Percentiles rank a stretch among this genome's conserved stretches.
Conservation (phyloP, 2,888 invertebrate species). For the Ommatoiulus sabulosus region DNA sequence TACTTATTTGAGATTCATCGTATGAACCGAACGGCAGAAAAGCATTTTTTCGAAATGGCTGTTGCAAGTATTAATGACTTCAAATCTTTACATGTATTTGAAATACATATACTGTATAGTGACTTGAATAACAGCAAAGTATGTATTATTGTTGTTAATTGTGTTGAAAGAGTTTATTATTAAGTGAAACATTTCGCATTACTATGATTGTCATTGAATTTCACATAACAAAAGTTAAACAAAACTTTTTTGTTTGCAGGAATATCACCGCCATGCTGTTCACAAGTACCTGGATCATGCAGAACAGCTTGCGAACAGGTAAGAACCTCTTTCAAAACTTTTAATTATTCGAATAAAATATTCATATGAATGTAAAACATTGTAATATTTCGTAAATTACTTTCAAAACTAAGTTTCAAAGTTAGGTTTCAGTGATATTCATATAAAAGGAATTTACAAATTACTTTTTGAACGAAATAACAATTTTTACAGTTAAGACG, state of each 20-base stretch:
- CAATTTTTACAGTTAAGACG: too few species aligned
- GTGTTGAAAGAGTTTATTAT: too few species aligned
- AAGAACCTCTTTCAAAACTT: background rate
- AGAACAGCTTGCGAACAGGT: conserved; percentile 56
- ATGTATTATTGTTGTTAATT: too few species aligned
- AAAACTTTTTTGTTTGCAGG: conserved; percentile 6
- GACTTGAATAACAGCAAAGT: background rate
- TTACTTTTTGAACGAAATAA: too few species aligned
- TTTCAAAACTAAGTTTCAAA: background rate
- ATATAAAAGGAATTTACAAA: too few species aligned
- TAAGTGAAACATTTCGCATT: background rate
- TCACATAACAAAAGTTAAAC: background rate
- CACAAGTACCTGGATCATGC: conserved; percentile 54
- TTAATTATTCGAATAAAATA: too few species aligned
- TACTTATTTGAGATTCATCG: background rate
- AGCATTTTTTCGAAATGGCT: background rate
- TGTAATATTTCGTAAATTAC: background rate
- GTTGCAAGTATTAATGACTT: background rate
- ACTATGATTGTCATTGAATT: background rate
- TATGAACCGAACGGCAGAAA: background rate
- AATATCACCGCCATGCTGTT: conserved; percentile 55
- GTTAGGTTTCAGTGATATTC: too few species aligned
- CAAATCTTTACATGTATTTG: background rate
- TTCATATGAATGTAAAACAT: background rate
- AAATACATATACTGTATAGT: background rate